Evolutionary conservation across 2,113 vertebrate species (phyloP).

Genomic region (Melospiza georgiana): DNA sequence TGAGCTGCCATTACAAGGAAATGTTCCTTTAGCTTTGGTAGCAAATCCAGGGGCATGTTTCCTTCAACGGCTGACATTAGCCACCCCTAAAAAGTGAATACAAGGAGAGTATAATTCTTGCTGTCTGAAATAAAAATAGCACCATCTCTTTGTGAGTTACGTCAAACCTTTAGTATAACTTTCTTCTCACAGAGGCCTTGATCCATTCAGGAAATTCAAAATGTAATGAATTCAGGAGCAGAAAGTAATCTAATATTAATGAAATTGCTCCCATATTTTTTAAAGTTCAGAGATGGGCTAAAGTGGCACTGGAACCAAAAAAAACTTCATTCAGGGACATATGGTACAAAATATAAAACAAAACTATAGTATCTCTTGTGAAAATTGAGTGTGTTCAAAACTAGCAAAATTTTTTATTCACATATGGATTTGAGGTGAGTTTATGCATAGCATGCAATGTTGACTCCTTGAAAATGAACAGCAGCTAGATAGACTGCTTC

Average conservation of each 20-base stretch:
- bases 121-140: neutral
- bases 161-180: neutral
- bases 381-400: neutral
- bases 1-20: neutral
- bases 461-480: neutral
- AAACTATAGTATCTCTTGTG: neutral
- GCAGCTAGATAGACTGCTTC: neutral
- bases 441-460: neutral
- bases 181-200: neutral
- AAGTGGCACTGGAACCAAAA: neutral
- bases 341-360: neutral
- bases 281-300: neutral
- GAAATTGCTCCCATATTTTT: neutral
- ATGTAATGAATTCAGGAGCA: neutral
- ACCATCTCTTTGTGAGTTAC: neutral
- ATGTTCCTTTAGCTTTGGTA: neutral
- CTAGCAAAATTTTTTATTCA: neutral
- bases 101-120: neutral
- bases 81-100: neutral
- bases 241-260: neutral
- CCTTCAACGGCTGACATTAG: neutral
- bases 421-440: neutral
- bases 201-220: neutral
- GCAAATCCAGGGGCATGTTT: neutral
- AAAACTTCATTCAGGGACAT: neutral